Evolutionary conservation across 1,140 invertebrate genomes (phyloP).

Genomic region (Panagrolaimus sp.): DNA sequence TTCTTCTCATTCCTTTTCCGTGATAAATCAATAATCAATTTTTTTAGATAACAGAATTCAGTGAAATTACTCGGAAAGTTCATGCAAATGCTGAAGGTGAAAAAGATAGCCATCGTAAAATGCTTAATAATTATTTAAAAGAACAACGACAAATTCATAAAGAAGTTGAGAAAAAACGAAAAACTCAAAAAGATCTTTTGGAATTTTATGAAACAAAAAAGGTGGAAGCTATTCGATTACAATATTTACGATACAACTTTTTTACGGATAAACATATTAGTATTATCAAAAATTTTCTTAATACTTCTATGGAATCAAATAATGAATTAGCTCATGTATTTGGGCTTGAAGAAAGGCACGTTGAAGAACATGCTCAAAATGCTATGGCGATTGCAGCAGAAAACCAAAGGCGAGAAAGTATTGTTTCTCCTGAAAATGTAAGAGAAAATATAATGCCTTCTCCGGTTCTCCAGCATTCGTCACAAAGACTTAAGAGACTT

Average conservation of each 20-base stretch:
- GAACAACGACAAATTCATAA: background rate
- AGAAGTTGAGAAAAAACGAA: constrained; percentile 8
- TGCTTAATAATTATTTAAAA: background rate
- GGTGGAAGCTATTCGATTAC: background rate
- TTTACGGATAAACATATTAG: constrained; percentile 1
- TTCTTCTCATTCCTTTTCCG: background rate
- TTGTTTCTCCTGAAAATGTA: no score
- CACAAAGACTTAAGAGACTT: background rate
- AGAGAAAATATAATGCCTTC: background rate
- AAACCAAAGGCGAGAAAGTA: no score
- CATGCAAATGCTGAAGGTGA: background rate
- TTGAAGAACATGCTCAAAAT: no score
- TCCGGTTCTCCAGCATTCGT: background rate
- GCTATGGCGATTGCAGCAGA: no score
- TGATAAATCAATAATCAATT: background rate
- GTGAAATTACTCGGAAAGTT: background rate
- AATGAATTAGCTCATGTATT: background rate
- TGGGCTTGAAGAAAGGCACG: no score
- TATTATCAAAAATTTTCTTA: background rate
- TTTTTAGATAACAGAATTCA: background rate
- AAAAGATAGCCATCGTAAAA: constrained; percentile 5
- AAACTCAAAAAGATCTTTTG: constrained; percentile 2
- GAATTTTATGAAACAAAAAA: background rate
- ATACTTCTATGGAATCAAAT: background rate
- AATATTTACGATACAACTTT: background rate